phyloP scores from a whole-genome alignment of 2,888 invertebrate genomes.

The Nysson spinosus region DNA sequence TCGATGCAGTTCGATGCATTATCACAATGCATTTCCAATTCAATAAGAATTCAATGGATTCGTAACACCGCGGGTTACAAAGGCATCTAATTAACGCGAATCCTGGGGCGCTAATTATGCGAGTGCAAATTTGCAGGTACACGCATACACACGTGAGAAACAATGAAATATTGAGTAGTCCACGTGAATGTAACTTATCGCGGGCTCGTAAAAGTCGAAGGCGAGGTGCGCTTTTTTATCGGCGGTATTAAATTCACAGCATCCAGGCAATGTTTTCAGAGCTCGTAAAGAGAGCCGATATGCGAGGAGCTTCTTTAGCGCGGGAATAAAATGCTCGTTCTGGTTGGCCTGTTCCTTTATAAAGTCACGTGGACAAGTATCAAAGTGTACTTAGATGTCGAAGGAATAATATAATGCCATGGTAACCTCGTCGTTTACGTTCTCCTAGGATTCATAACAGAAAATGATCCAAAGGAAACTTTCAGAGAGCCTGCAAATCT shows the following conservation, averaged over 20 bases:
- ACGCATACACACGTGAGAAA: slow-evolving; percentile 24
- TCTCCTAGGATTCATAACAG: no score
- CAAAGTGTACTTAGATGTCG: no score
- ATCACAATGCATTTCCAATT: background rate
- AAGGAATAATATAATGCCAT: no score
- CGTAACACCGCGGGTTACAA: no score
- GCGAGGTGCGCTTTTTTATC: slow-evolving; percentile 4
- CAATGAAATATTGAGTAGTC: slow-evolving; percentile 44
- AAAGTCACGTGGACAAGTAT: no score
- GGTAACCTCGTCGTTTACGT: no score
- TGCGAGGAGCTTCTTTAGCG: background rate
- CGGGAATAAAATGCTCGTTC: no score
- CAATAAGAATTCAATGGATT: background rate
- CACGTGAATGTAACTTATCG: slow-evolving; percentile 33
- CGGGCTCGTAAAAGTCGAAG: slow-evolving; percentile 43
- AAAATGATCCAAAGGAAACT: no score
- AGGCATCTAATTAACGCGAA: no score
- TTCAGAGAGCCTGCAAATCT: no score
- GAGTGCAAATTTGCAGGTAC: background rate
- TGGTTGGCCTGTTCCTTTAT: no score
- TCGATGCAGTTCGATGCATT: no score
- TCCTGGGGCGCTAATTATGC: slow-evolving; percentile 9
- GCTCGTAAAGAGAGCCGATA: slow-evolving; percentile 16
- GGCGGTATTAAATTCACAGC: slow-evolving; percentile 19
- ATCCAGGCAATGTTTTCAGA: slow-evolving; percentile 2